Percentiles rank a stretch among this genome's conserved stretches.
These are phyloP conservation scores for Aphelenchoides bicaudatus DNA, from an alignment of 2,888 invertebrate species.

Conservation along the genomic window DNA sequence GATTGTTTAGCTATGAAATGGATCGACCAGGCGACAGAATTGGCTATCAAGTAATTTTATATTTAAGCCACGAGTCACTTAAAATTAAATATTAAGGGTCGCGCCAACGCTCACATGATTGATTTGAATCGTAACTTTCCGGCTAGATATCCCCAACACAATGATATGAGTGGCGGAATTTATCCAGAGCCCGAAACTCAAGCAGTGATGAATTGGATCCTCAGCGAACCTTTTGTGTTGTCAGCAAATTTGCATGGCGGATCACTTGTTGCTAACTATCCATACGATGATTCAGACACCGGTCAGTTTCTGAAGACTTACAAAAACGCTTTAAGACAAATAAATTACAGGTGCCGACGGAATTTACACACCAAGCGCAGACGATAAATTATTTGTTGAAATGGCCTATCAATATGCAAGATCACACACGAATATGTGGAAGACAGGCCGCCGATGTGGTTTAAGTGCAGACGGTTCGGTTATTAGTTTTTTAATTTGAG, in stretches of 20 bases:
- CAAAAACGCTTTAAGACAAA: too few species aligned
- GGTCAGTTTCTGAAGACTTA: too few species aligned
- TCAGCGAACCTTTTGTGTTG: conserved; percentile 56
- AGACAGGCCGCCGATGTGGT: conserved; percentile 42
- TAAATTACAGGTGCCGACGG: too few species aligned
- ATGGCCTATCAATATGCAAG: conserved; percentile 62
- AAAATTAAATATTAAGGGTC: conserved; percentile 65
- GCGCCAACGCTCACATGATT: conserved; percentile 75
- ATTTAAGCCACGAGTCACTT: not conserved
- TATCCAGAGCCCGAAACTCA: conserved; percentile 60
- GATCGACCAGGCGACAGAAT: conserved; percentile 69
- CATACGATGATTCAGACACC: conserved; percentile 79
- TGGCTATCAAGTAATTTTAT: conserved; percentile 45
- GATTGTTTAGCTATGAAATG: conserved; percentile 71
- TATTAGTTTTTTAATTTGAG: too few species aligned
- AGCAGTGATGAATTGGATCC: conserved; percentile 62
- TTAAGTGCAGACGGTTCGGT: conserved; percentile 23
- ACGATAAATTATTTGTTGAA: conserved; percentile 56
- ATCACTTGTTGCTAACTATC: conserved; percentile 90
- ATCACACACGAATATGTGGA: conserved; percentile 80
- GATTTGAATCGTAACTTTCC: conserved; percentile 90
- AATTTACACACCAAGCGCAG: conserved; percentile 50
- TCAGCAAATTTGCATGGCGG: conserved; percentile 64
- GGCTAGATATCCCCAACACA: conserved; percentile 72
- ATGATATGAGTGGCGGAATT: conserved; percentile 42